Evolutionary conservation across 2,113 vertebrate genomes (phyloP).

Genomic region (Perccottus glenii): DNA sequence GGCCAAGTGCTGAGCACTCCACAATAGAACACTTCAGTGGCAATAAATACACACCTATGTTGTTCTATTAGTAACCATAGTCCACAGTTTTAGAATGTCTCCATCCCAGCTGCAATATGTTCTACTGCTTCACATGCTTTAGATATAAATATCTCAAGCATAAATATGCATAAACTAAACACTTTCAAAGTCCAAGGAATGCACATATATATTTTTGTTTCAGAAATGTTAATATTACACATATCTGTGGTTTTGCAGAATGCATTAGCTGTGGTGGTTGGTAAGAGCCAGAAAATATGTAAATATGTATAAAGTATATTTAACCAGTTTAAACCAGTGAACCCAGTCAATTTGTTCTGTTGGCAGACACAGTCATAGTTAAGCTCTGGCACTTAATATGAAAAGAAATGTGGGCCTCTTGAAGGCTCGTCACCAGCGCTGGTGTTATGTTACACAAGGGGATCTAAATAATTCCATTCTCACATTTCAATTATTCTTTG

Average conservation of each 20-base stretch:
- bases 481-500: slow-evolving; percentile 31
- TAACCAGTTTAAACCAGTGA: background rate
- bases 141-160: background rate
- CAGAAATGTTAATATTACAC: background rate
- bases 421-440: slow-evolving; percentile 12
- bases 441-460: slow-evolving; percentile 28
- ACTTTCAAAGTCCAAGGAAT: background rate
- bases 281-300: background rate
- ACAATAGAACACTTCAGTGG: background rate
- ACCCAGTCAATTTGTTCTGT: too few species aligned
- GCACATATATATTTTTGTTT: background rate
- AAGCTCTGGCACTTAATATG: background rate
- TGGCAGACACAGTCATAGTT: too few species aligned
- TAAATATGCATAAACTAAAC: background rate
- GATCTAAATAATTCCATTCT: slow-evolving; percentile 30
- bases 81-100: background rate
- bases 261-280: background rate
- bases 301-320: background rate
- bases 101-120: background rate
- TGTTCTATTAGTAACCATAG: background rate
- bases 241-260: slow-evolving; percentile 6
- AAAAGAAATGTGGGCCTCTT: background rate
- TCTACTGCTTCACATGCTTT: background rate
- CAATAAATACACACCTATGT: background rate
- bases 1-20: background rate